These are phyloP conservation scores for Forbesichthys agassizii DNA, from an alignment of 2,113 vertebrate genomes.

Conservation along the genomic window DNA sequence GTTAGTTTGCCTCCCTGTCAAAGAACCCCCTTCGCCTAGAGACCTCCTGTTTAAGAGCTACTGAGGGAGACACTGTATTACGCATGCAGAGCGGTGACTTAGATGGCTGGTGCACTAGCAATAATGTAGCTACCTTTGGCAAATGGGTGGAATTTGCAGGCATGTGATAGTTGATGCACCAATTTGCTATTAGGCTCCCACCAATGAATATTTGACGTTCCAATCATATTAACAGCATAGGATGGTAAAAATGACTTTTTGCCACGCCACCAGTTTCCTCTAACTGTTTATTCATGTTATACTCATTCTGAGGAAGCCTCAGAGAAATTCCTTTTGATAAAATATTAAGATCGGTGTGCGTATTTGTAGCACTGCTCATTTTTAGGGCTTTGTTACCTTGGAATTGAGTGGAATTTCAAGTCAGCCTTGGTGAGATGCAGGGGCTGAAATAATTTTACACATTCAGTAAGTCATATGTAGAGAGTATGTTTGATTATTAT, in stretches of 20 bases:
- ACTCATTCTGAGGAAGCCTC: neutral
- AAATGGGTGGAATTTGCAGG: slow-evolving; percentile 67
- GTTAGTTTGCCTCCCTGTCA: slow-evolving; percentile 58
- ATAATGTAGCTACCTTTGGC: slow-evolving; percentile 59
- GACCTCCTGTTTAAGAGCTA: slow-evolving; percentile 27
- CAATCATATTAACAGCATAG: slow-evolving; percentile 66
- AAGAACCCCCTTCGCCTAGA: slow-evolving; percentile 31
- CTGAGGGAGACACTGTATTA: neutral
- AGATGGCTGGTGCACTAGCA: slow-evolving; percentile 67
- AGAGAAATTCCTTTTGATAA: neutral
- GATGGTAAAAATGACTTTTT: slow-evolving; percentile 48
- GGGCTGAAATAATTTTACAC: slow-evolving; percentile 9
- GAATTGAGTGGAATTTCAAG: slow-evolving; percentile 14
- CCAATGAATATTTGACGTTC: slow-evolving; percentile 70
- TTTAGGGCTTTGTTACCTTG: slow-evolving; percentile 16
- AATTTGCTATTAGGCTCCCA: slow-evolving; percentile 76
- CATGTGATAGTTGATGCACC: slow-evolving; percentile 68
- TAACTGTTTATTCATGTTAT: slow-evolving; percentile 42
- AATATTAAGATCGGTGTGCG: neutral
- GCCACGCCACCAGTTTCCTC: slow-evolving; percentile 45
- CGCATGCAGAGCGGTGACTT: slow-evolving; percentile 47
- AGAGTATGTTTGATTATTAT: slow-evolving; percentile 4
- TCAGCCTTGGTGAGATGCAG: slow-evolving; percentile 1
- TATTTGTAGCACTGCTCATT: slow-evolving; percentile 16
- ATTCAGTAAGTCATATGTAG: neutral